These are phyloP conservation scores for Orthonyx spaldingii DNA, from an alignment of 2,113 vertebrate species.

Conservation along the genomic window DNA sequence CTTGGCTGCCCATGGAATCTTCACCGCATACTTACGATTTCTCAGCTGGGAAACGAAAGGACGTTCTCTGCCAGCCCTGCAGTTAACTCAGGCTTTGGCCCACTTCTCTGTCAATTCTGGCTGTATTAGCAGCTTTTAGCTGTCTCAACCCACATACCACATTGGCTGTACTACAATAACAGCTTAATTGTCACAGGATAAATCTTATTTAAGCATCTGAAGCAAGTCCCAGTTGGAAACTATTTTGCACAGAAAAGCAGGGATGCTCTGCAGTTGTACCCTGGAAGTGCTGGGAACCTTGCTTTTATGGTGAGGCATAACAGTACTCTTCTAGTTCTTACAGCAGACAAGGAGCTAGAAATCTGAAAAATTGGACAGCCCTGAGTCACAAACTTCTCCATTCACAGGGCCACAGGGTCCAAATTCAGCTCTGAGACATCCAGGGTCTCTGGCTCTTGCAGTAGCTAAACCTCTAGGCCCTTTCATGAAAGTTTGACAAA, in stretches of 20 bases:
- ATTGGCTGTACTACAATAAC: background rate
- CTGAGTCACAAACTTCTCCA: background rate
- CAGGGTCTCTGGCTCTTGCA: background rate
- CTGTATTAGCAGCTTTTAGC: constrained; percentile 7
- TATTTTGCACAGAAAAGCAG: background rate
- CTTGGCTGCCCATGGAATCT: background rate
- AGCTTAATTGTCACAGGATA: background rate
- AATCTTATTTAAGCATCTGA: background rate
- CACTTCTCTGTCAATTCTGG: background rate
- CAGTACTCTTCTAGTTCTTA: background rate
- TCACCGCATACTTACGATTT: background rate
- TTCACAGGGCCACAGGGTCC: background rate
- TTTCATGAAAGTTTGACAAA: background rate
- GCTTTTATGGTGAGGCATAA: background rate
- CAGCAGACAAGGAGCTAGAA: background rate
- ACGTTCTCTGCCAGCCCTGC: background rate
- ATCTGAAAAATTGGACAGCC: background rate
- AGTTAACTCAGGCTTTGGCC: constrained; percentile 1
- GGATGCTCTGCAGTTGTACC: background rate
- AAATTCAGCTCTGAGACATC: background rate
- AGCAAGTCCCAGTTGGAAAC: background rate
- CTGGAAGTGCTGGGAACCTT: background rate
- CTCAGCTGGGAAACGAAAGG: background rate
- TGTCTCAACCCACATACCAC: background rate
- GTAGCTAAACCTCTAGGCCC: background rate